Evolutionary conservation across 2,888 invertebrate genomes (phyloP).

Genomic region (Pollenia labialis): DNA sequence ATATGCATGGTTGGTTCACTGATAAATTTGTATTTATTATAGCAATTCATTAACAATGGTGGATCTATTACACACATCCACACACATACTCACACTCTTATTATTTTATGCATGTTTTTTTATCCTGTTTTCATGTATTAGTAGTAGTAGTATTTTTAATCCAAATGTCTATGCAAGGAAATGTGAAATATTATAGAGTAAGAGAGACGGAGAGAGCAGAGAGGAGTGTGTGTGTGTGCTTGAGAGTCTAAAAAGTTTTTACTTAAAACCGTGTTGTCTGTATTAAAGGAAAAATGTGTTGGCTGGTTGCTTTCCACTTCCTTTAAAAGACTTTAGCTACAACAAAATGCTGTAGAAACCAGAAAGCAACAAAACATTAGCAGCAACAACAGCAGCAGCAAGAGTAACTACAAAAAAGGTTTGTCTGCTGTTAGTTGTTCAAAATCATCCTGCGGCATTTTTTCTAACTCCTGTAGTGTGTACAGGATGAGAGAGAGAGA

Average conservation of each 20-base stretch:
- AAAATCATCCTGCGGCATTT: conserved; percentile 71
- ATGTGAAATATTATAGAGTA: background rate
- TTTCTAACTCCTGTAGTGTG: conserved; percentile 66
- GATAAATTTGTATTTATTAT: conserved; percentile 81
- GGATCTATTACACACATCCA: conserved; percentile 39
- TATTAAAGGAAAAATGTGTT: conserved; percentile 52
- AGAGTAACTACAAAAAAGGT: conserved; percentile 42
- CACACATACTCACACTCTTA: background rate
- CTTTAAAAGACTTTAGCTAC: conserved; percentile 38
- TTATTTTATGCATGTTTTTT: background rate
- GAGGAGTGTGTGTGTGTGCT: conserved; percentile 7
- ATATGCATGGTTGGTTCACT: conserved; percentile 78
- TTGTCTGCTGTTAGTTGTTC: conserved; percentile 69
- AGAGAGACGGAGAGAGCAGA: background rate
- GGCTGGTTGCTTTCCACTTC: conserved; percentile 59
- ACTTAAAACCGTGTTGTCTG: conserved; percentile 45
- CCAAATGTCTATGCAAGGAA: background rate
- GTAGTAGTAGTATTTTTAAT: conserved; percentile 20
- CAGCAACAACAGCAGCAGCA: conserved; percentile 36
- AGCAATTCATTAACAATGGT: conserved; percentile 78
- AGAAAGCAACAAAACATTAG: conserved; percentile 25
- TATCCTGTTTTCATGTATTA: background rate
- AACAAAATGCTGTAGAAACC: conserved; percentile 37
- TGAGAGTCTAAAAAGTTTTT: conserved; percentile 16
- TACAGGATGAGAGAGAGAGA: conserved; percentile 23